Evolutionary conservation across 1,140 invertebrate species (phyloP).

Genomic region (Trichogramma pretiosum): DNA sequence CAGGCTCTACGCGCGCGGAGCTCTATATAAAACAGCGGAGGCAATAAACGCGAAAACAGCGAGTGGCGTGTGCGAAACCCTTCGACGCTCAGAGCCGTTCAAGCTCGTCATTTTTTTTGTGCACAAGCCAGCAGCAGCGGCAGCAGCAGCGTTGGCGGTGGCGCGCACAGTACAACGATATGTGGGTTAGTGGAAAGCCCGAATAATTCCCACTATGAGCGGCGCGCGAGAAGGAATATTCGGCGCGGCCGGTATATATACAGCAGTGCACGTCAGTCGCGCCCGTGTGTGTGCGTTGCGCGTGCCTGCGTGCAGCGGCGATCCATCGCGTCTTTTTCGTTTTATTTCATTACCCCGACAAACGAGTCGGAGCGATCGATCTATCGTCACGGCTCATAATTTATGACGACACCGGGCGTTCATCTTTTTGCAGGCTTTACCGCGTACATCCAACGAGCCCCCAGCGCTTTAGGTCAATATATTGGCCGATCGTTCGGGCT

Average conservation of each 20-base stretch:
- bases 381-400: background rate
- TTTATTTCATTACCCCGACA: background rate
- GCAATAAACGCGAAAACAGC: slow-evolving; percentile 5
- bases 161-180: background rate
- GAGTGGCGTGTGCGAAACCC: background rate
- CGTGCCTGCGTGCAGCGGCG: too few species aligned
- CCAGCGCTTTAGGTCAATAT: background rate
- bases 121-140: too few species aligned
- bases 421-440: too few species aligned
- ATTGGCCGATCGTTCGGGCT: slow-evolving; percentile 14
- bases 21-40: too few species aligned
- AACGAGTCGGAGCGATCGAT: background rate
- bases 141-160: background rate
- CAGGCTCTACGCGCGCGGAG: too few species aligned
- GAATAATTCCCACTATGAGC: slow-evolving; percentile 3
- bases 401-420: background rate
- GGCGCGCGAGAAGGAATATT: background rate
- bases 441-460: too few species aligned
- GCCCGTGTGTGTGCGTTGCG: too few species aligned
- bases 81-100: too few species aligned
- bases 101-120: slow-evolving; percentile 5
- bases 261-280: too few species aligned
- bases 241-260: background rate
- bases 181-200: slow-evolving; percentile 18
- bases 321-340: slow-evolving; percentile 1